These are phyloP conservation scores for Noturus placidus DNA, from an alignment of 2,113 vertebrate species.

Conservation along the genomic window DNA sequence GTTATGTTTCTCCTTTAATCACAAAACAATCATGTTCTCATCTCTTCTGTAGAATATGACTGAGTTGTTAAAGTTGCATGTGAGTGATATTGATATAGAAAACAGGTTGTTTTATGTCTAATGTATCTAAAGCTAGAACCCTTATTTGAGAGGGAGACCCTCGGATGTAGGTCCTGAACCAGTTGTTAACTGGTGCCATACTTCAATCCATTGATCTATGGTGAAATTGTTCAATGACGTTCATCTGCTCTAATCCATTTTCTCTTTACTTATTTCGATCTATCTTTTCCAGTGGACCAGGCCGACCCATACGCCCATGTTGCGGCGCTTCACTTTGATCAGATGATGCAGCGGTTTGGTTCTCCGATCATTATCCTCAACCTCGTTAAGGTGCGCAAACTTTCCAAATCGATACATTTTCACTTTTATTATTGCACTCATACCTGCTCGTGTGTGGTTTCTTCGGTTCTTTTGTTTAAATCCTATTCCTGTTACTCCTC, in stretches of 20 bases:
- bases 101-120: not conserved
- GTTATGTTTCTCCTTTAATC: not conserved
- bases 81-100: not conserved
- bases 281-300: constrained; percentile 84
- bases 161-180: not conserved
- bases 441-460: not conserved
- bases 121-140: not conserved
- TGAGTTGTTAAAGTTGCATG: not conserved
- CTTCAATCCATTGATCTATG: not conserved
- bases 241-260: not conserved
- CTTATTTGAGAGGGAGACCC: not conserved
- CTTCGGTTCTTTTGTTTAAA: not conserved
- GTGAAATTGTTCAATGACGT: not conserved
- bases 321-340: constrained; percentile 94
- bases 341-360: constrained; percentile 97
- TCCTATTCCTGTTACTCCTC: not conserved
- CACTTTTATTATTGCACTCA: not conserved
- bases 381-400: constrained; percentile 87
- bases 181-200: not conserved
- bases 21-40: not conserved
- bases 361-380: constrained; percentile 97
- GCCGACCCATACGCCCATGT: constrained; percentile 93
- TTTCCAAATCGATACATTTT: not conserved
- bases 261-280: not conserved
- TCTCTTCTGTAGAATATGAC: not conserved